A percentile compares a stretch with the other conserved stretches of the same genome.
Evolutionary conservation across 2,797 vertebrate genomes (phyloP).

Genomic region (Dromococcyx pavoninus): DNA sequence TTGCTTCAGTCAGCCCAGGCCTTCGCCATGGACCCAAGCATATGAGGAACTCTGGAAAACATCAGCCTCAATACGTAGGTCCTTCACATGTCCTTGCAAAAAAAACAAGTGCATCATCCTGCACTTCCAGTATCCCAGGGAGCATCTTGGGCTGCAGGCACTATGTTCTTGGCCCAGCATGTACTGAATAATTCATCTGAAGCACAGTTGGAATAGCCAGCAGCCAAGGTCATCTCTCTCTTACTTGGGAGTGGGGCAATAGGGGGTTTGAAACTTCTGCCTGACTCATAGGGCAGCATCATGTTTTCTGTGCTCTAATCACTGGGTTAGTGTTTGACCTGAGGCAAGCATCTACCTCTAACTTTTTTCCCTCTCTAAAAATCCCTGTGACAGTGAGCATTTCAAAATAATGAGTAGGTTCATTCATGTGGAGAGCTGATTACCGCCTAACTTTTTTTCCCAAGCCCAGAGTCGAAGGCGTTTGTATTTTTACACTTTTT

Average conservation of each 20-base stretch:
- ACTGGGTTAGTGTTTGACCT: conserved; percentile 3
- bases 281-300: neutral
- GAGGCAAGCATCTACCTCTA: neutral
- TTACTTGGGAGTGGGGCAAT: neutral
- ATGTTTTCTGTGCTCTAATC: neutral
- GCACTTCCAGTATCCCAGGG: neutral
- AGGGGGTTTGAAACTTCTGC: neutral
- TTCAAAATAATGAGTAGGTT: neutral
- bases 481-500: neutral
- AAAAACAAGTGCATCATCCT: neutral
- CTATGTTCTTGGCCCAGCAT: neutral
- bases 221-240: neutral
- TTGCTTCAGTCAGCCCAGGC: neutral
- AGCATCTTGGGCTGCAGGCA: neutral
- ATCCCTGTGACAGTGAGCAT: neutral
- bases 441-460: neutral
- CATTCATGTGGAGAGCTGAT: neutral
- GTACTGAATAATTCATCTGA: neutral
- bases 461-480: rapidly evolving
- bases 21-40: neutral
- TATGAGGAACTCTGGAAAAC: neutral
- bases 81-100: neutral
- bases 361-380: neutral
- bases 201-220: neutral
- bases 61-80: rapidly evolving